These are phyloP conservation scores for Callimorpha dominula DNA, from an alignment of 2,888 invertebrate species.

Conservation along the genomic window DNA sequence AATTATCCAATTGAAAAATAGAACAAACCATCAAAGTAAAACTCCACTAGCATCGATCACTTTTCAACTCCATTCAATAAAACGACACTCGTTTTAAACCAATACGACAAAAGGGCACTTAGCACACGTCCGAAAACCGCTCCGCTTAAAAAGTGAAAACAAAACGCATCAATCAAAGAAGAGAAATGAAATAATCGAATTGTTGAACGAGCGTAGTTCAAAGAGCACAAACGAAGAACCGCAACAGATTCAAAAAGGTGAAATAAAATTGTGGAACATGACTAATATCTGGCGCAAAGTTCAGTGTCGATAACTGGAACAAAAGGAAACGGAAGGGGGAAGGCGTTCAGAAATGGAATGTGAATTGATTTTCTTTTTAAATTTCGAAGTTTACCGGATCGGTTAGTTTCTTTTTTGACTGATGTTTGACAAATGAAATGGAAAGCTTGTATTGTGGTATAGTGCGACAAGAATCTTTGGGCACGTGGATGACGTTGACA, in stretches of 20 bases:
- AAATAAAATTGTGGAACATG: slow-evolving; percentile 64
- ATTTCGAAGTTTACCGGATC: slow-evolving; percentile 42
- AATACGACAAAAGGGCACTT: slow-evolving; percentile 71
- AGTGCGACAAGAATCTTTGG: neutral
- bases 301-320: slow-evolving; percentile 78
- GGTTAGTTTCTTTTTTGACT: slow-evolving; percentile 25
- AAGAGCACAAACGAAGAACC: slow-evolving; percentile 81
- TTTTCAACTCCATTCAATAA: slow-evolving; percentile 45
- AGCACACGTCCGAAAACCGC: slow-evolving; percentile 71
- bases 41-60: slow-evolving; percentile 19
- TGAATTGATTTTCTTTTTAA: slow-evolving; percentile 48
- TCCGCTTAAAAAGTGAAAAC: slow-evolving; percentile 69
- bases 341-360: slow-evolving; percentile 72
- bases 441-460: neutral
- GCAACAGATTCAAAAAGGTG: slow-evolving; percentile 76
- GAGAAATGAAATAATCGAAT: slow-evolving; percentile 83
- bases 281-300: slow-evolving; percentile 83
- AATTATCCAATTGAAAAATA: neutral
- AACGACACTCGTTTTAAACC: slow-evolving; percentile 54
- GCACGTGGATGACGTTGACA: neutral
- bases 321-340: slow-evolving; percentile 73
- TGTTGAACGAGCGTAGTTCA: slow-evolving; percentile 81
- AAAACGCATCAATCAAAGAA: slow-evolving; percentile 84
- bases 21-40: slow-evolving; percentile 4
- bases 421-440: slow-evolving; percentile 12